Percentiles rank a stretch among this genome's conserved stretches.
Evolutionary conservation across 2,797 vertebrate genomes (phyloP).

Genomic region (Aulostomus chinensis): DNA sequence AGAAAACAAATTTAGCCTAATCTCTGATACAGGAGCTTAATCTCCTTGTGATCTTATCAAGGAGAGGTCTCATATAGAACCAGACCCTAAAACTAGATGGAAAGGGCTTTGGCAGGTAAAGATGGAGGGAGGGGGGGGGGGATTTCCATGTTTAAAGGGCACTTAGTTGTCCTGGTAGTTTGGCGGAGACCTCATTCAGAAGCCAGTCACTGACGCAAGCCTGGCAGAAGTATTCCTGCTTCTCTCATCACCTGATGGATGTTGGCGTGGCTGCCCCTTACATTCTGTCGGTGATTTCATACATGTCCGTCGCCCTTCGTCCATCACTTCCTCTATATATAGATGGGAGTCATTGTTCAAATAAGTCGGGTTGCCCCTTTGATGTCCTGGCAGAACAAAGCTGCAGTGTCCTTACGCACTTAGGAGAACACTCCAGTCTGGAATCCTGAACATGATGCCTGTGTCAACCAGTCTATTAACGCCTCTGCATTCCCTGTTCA

Average conservation of each 20-base stretch:
- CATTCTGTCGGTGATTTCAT: slow-evolving; percentile 76
- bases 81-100: slow-evolving; percentile 27
- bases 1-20: slow-evolving; percentile 75
- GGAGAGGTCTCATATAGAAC: slow-evolving; percentile 40
- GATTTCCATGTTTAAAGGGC: too few relatives aligned
- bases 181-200: slow-evolving; percentile 44
- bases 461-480: slow-evolving; percentile 80
- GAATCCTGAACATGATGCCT: slow-evolving; percentile 75
- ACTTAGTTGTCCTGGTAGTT: slow-evolving; percentile 47
- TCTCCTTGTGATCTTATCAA: slow-evolving; percentile 71
- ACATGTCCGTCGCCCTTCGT: slow-evolving; percentile 67
- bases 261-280: slow-evolving; percentile 48
- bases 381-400: slow-evolving; percentile 80
- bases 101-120: slow-evolving; percentile 60
- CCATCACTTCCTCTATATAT: slow-evolving; percentile 80
- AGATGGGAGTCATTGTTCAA: slow-evolving; percentile 72
- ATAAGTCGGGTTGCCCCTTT: slow-evolving; percentile 73
- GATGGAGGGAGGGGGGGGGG: too few relatives aligned
- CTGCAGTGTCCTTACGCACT: slow-evolving; percentile 73
- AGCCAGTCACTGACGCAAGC: slow-evolving; percentile 53
- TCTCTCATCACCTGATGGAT: slow-evolving; percentile 75
- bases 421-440: slow-evolving; percentile 71
- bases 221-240: slow-evolving; percentile 42
- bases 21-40: slow-evolving; percentile 77
- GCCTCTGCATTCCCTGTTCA: slow-evolving; percentile 51